Evolutionary conservation across 1,140 invertebrate genomes (phyloP).

Genomic region (Heliothis subflexa): DNA sequence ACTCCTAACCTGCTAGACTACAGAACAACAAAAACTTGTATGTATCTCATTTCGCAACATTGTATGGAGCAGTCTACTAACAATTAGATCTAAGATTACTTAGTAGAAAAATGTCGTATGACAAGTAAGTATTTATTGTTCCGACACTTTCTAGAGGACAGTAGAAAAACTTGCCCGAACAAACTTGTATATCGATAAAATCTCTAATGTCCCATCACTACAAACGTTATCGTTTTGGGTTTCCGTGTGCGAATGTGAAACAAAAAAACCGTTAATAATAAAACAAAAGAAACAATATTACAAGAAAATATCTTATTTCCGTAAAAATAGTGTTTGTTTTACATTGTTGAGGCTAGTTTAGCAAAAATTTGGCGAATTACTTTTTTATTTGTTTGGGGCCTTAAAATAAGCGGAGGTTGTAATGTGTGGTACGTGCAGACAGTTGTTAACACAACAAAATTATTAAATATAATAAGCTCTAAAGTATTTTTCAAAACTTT

Average conservation of each 20-base stretch:
- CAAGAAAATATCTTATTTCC: constrained; percentile 5
- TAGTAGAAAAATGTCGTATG: background rate
- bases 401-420: background rate
- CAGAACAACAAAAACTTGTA: background rate
- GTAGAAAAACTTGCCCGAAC: background rate
- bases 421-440: background rate
- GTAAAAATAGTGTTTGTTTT: constrained; percentile 22
- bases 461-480: too few relatives aligned
- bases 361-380: background rate
- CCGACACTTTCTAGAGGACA: background rate
- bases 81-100: background rate
- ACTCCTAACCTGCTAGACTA: too few relatives aligned
- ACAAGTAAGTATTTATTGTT: background rate
- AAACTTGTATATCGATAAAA: constrained; percentile 46
- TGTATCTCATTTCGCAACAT: background rate
- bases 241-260: constrained; percentile 59
- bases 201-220: constrained; percentile 52
- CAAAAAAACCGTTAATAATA: constrained; percentile 42
- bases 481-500: too few relatives aligned
- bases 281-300: background rate
- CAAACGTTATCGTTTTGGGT: constrained; percentile 38
- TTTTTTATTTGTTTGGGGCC: constrained; percentile 1
- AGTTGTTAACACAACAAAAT: too few relatives aligned
- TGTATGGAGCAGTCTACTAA: background rate
- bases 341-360: background rate